These are phyloP conservation scores for Clarias fuscus DNA, from an alignment of 2,797 vertebrate genomes.

Conservation along the genomic window DNA sequence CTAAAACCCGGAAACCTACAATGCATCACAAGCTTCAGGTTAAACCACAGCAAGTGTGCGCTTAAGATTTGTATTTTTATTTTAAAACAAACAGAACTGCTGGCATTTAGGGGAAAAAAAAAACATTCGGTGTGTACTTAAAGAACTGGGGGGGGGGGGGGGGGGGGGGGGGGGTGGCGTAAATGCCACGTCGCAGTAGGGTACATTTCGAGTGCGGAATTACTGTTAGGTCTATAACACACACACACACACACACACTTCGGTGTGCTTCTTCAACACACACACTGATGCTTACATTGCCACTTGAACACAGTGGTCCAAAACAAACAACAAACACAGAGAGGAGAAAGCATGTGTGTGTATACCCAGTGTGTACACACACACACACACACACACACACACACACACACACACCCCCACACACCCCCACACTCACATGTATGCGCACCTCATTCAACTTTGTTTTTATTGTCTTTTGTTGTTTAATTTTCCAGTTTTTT, in stretches of 20 bases:
- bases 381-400: not conserved
- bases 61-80: not conserved
- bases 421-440: not conserved
- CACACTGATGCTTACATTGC: not conserved
- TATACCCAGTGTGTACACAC: not conserved
- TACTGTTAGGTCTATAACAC: constrained; percentile 31
- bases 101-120: constrained; percentile 27
- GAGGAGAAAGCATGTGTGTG: not conserved
- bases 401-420: constrained; percentile 5
- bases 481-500: not conserved
- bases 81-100: constrained; percentile 12
- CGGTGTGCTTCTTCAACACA: not conserved
- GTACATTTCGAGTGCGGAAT: constrained; percentile 11
- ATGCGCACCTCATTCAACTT: not conserved
- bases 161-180: constrained; percentile 13
- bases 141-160: constrained; percentile 14
- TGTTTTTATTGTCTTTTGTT: not conserved
- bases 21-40: not conserved
- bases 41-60: not conserved
- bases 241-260: constrained; percentile 14
- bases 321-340: constrained; percentile 14
- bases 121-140: constrained; percentile 22
- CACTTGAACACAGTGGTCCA: constrained; percentile 1
- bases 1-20: too few relatives aligned
- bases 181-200: constrained; percentile 53